Percentiles rank a stretch among this genome's conserved stretches.
Conservation (phyloP, 2,797 vertebrate species). For the Fratercula arctica region DNA sequence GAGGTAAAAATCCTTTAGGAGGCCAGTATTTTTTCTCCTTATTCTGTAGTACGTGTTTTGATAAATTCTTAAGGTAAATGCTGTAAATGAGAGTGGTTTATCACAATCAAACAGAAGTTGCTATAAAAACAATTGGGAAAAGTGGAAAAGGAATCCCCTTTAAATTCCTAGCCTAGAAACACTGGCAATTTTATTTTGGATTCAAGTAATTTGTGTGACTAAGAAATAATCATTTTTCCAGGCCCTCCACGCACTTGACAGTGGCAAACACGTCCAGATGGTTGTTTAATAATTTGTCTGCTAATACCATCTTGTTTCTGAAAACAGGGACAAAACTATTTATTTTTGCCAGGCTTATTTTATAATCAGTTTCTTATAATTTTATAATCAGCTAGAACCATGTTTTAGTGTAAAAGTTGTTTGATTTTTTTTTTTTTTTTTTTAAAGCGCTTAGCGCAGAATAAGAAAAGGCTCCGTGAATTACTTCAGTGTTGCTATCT, state of each 20-base stretch:
- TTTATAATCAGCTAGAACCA: neutral
- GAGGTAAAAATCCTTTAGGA: neutral
- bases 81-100: neutral
- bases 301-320: neutral
- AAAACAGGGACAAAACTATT: neutral
- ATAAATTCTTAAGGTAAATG: neutral
- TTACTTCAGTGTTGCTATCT: neutral
- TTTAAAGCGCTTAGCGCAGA: neutral
- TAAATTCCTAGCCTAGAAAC: neutral
- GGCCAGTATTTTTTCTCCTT: neutral
- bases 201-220: neutral
- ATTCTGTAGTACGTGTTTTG: neutral
- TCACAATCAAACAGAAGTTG: neutral
- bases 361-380: neutral
- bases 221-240: neutral
- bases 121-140: neutral
- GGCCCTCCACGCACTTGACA: neutral
- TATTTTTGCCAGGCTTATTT: slow-evolving; percentile 26
- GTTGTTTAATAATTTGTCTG: neutral
- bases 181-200: slow-evolving; percentile 5
- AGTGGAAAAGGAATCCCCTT: neutral
- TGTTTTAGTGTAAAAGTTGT: neutral
- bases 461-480: neutral
- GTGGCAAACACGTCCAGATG: neutral
- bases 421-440: neutral